phyloP scores from a whole-genome alignment of 2,888 invertebrate genomes.

The Loripinus fragilis region DNA sequence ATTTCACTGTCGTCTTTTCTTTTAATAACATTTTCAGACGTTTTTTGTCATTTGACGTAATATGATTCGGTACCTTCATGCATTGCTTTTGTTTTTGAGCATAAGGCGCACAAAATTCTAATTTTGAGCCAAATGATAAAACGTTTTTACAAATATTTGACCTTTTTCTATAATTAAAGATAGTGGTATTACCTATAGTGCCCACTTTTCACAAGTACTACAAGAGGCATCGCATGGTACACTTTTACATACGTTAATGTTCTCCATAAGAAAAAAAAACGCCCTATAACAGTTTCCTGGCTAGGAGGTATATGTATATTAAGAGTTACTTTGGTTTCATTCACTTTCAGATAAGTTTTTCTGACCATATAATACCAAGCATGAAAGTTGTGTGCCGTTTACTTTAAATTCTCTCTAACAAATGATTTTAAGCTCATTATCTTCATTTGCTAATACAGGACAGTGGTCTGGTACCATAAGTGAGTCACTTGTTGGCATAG shows the following conservation, averaged over 20 bases:
- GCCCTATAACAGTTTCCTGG: neutral
- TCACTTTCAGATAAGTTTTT: too few relatives aligned
- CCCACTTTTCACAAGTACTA: neutral
- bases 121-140: neutral
- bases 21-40: neutral
- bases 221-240: neutral
- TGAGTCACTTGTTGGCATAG: neutral
- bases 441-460: neutral
- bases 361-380: neutral
- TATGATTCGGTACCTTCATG: neutral
- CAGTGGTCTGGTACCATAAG: neutral
- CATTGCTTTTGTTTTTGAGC: neutral
- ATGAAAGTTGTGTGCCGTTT: neutral
- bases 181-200: neutral
- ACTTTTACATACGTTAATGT: conserved; percentile 8
- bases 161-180: neutral
- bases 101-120: neutral
- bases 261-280: neutral
- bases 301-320: neutral
- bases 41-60: neutral
- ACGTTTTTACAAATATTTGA: conserved; percentile 17
- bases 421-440: neutral
- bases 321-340: neutral
- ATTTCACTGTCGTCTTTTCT: neutral
- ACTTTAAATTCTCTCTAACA: neutral